phyloP scores from a whole-genome alignment of 2,888 invertebrate species.

The Protodeltote pygarga region DNA sequence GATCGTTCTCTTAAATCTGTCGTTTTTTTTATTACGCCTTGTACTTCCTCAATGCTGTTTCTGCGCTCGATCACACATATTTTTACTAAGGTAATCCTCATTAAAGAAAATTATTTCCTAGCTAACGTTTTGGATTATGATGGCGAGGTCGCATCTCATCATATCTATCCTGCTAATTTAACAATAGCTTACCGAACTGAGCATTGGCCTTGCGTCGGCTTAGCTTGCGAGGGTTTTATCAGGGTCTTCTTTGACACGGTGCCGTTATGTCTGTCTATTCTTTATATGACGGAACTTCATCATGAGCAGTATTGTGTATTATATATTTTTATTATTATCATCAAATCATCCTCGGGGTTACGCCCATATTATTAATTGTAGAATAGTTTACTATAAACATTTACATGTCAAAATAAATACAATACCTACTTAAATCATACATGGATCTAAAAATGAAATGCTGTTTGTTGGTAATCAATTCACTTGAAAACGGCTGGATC shows the following conservation, averaged over 20 bases:
- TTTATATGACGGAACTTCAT: slow-evolving; percentile 14
- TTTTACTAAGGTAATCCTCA: slow-evolving; percentile 66
- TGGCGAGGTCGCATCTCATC: slow-evolving; percentile 67
- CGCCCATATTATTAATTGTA: neutral
- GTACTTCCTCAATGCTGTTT: slow-evolving; percentile 51
- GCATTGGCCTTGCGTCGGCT: slow-evolving; percentile 55
- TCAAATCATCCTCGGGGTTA: slow-evolving; percentile 5
- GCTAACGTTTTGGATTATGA: slow-evolving; percentile 67
- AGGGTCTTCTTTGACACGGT: slow-evolving; percentile 59
- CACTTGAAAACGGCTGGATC: too few relatives aligned
- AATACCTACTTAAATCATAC: too few relatives aligned
- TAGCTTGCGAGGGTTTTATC: slow-evolving; percentile 61
- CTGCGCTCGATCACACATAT: slow-evolving; percentile 54
- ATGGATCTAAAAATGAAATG: too few relatives aligned
- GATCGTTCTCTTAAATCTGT: slow-evolving; percentile 35
- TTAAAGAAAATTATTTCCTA: slow-evolving; percentile 74
- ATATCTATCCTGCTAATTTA: slow-evolving; percentile 75
- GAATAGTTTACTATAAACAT: neutral
- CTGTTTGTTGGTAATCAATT: too few relatives aligned
- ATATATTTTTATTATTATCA: slow-evolving; percentile 1
- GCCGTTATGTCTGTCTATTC: slow-evolving; percentile 20
- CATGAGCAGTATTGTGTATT: slow-evolving; percentile 1
- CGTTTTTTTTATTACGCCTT: slow-evolving; percentile 34
- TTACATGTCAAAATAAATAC: neutral
- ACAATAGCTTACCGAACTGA: slow-evolving; percentile 63